Evolutionary conservation across 2,113 vertebrate genomes (phyloP), one percentile per base, ranked within the genome.

Genomic region (Carassius auratus): DNA sequence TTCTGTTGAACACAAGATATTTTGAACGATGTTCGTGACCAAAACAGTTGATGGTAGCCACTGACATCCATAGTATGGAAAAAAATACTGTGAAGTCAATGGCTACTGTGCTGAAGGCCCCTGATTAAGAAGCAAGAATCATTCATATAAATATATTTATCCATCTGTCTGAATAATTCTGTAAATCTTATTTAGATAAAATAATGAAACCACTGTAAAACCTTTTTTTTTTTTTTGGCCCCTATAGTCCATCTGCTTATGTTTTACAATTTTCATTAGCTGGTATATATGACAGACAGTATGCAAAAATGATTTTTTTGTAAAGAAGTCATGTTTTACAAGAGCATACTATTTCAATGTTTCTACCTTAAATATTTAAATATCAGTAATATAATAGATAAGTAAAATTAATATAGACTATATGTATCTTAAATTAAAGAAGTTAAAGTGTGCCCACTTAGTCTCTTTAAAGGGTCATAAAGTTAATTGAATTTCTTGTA

Each of bases 101-200:
- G 7, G 19, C 8, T 59, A 55, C 15, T 55, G 52, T 55, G 26
- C 3, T 66, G 13, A 68, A 68, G 23, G 30, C 64, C 26, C 2
- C 26, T 15, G 1, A 68, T 33, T 68, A 68, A 17, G 64, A 36
- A 17, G 1, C 14, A 68, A 10, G 64, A 33, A 66, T 30, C 2
- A 21, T 38, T 5, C 2, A 45, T 45, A 74, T 13, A 45, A 74
- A 48, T 23, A 74, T 23, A 75, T 75, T 48, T n/a, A 45, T 75
- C 71, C 10, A 75, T 48, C 36, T 50, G 42, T 75, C 73, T 75
- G 73, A 75, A 75, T 45, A 42, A 45, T 75, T 75, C 38, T n/a
- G 17, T 19, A 75, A 48, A 23, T 42, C 19, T 68, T 64, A 21
- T 59, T 8, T n/a, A 9, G 21, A 61, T n/a, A 61, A 61, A 61